Evolutionary conservation across 2,113 vertebrate species (phyloP).

Genomic region (Ophthalmolycus amberensis): DNA sequence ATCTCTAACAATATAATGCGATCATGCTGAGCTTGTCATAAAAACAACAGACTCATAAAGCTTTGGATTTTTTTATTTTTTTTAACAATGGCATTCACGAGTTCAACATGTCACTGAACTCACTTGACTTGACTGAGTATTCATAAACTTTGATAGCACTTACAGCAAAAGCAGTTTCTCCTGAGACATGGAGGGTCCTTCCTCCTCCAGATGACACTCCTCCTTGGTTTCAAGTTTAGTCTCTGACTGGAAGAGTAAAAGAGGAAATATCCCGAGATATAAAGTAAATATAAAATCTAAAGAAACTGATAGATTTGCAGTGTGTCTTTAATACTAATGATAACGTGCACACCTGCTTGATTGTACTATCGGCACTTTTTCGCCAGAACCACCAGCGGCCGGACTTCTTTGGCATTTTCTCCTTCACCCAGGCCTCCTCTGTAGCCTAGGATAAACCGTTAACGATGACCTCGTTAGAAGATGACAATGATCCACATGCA

Average conservation of each 20-base stretch:
- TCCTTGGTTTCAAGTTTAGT: slow-evolving; percentile 91
- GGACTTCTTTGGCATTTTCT: slow-evolving; percentile 99
- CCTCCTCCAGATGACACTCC: slow-evolving; percentile 81
- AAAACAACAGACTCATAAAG: background rate
- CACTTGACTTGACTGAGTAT: background rate
- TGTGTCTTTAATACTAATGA: background rate
- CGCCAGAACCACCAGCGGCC: slow-evolving; percentile 99
- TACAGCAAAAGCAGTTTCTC: slow-evolving; percentile 78
- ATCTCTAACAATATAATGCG: background rate
- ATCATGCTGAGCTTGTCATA: background rate
- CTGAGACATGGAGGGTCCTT: slow-evolving; percentile 69
- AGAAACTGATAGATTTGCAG: background rate
- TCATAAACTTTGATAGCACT: slow-evolving; percentile 33
- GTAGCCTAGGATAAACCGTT: slow-evolving; percentile 85
- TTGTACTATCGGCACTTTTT: slow-evolving; percentile 90
- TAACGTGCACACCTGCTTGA: slow-evolving; percentile 88
- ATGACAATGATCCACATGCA: background rate
- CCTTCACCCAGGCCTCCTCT: slow-evolving; percentile 96
- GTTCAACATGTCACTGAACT: slow-evolving; percentile 18
- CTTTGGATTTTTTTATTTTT: background rate
- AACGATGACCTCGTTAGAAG: background rate
- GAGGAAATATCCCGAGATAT: background rate
- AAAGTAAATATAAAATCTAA: background rate
- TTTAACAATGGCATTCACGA: background rate
- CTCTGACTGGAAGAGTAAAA: slow-evolving; percentile 83